phyloP scores from a whole-genome alignment of 2,113 vertebrate genomes.

The Protomyctophum bolini region DNA sequence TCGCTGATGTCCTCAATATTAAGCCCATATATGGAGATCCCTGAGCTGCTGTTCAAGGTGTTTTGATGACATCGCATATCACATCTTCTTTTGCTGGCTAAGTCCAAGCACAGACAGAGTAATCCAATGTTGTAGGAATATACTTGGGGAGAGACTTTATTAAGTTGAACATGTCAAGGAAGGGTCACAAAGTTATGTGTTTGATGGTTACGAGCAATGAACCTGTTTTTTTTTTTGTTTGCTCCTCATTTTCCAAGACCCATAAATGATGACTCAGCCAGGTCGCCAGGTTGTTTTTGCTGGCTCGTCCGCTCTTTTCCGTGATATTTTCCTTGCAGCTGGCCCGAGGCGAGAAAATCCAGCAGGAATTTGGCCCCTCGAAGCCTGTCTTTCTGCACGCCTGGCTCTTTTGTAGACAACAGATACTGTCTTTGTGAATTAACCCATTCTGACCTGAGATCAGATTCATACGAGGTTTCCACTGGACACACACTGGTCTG shows the following conservation, averaged over 20 bases:
- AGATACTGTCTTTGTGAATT: constrained; percentile 78
- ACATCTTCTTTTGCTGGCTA: too few relatives aligned
- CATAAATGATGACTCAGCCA: constrained; percentile 68
- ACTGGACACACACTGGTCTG: too few relatives aligned
- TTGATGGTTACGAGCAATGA: constrained; percentile 54
- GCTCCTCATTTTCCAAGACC: constrained; percentile 63
- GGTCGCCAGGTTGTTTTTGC: constrained; percentile 75
- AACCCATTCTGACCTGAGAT: too few relatives aligned
- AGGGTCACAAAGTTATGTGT: constrained; percentile 42
- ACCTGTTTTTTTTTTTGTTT: constrained; percentile 58
- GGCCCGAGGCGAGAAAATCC: constrained; percentile 76
- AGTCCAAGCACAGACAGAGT: neutral
- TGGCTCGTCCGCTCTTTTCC: constrained; percentile 68
- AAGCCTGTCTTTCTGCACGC: constrained; percentile 69
- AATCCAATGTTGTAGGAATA: neutral
- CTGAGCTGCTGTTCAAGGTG: too few relatives aligned
- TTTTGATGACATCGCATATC: neutral
- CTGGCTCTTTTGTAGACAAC: constrained; percentile 71
- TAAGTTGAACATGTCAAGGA: constrained; percentile 31
- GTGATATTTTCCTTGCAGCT: constrained; percentile 74
- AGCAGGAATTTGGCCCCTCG: constrained; percentile 75
- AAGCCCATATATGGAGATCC: too few relatives aligned
- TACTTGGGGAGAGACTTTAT: constrained; percentile 17
- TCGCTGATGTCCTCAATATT: too few relatives aligned
- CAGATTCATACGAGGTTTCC: too few relatives aligned